Conservation (phyloP, 2,113 vertebrate genomes). For the Saccopteryx leptura region DNA sequence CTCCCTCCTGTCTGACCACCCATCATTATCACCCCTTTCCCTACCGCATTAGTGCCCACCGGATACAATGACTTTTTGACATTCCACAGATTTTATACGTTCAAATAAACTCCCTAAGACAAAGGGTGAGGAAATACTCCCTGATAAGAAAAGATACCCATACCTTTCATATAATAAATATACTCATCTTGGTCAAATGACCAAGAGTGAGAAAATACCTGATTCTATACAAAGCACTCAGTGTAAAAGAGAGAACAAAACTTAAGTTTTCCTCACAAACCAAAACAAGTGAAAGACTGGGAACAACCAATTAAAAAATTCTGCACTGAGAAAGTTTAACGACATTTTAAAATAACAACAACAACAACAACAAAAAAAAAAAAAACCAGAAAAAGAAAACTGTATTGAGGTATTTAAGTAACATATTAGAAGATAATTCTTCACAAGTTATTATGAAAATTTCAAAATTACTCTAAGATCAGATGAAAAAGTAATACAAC, state of each 20-base stretch:
- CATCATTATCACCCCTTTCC: not conserved
- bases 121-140: slow-evolving; percentile 29
- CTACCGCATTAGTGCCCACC: not conserved
- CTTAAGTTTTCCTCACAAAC: not conserved
- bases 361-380: not conserved
- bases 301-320: not conserved
- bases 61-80: not conserved
- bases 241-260: not conserved
- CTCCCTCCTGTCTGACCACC: not conserved
- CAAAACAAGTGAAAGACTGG: not conserved
- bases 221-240: not conserved
- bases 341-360: not conserved
- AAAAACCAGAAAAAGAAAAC: too few relatives aligned
- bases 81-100: not conserved
- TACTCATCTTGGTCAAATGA: not conserved
- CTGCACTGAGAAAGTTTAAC: slow-evolving; percentile 6
- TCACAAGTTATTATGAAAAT: slow-evolving; percentile 25
- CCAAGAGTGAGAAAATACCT: not conserved
- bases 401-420: slow-evolving; percentile 6
- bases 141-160: not conserved
- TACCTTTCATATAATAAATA: slow-evolving; percentile 29
- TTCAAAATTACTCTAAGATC: not conserved
- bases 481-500: slow-evolving; percentile 17
- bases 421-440: not conserved
- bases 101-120: not conserved